Evolutionary conservation across 2,797 vertebrate species (phyloP).

Genomic region (Macropus fuliginosus): DNA sequence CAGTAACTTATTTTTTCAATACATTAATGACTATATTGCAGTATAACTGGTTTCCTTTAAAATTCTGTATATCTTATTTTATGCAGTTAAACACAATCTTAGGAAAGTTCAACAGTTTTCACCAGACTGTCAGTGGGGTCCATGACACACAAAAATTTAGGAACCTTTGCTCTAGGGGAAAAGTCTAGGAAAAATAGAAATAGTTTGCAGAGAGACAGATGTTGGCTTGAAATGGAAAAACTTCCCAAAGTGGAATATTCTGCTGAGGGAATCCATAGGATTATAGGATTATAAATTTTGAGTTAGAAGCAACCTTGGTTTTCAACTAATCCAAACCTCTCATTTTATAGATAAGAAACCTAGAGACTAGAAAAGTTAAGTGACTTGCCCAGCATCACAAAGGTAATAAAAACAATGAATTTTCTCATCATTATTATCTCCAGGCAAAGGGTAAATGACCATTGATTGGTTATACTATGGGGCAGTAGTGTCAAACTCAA

Average conservation of each 20-base stretch:
- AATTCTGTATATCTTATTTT: background rate
- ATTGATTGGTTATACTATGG: background rate
- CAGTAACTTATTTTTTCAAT: background rate
- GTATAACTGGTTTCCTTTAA: background rate
- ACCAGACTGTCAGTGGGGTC: background rate
- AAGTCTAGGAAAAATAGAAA: background rate
- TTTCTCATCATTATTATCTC: background rate
- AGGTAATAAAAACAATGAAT: background rate
- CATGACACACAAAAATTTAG: background rate
- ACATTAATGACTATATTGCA: background rate
- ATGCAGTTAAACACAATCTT: background rate
- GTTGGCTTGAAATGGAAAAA: background rate
- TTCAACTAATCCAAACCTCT: background rate
- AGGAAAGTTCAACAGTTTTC: background rate
- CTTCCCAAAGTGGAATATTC: background rate
- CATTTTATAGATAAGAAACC: constrained; percentile 3
- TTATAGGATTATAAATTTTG: background rate
- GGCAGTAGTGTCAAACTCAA: background rate
- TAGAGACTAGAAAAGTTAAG: background rate
- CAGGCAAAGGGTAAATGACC: background rate
- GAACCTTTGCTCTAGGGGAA: background rate
- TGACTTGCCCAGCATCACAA: background rate
- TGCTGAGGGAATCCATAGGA: background rate
- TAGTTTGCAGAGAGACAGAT: background rate
- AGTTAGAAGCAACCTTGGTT: background rate